phyloP scores from a whole-genome alignment of 2,797 vertebrate species.

The Huso huso region DNA sequence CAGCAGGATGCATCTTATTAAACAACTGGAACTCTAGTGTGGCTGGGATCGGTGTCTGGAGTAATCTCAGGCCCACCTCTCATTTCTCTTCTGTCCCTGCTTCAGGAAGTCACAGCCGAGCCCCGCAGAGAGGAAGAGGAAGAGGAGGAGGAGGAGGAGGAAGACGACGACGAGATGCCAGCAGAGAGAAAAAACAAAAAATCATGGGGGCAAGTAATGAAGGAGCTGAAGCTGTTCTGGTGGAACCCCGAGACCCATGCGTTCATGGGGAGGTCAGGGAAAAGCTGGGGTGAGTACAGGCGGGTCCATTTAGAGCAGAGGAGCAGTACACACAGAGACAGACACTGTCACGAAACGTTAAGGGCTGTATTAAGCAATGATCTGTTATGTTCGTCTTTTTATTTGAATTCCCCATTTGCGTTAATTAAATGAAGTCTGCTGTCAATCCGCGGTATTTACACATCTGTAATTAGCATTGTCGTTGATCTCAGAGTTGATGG shows the following conservation, averaged over 20 bases:
- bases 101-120: constrained; percentile 60
- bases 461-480: too few species aligned
- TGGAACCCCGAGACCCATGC: constrained; percentile 91
- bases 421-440: too few species aligned
- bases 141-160: constrained; percentile 65
- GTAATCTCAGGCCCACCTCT: constrained; percentile 44
- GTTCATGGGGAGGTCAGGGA: constrained; percentile 86
- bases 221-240: constrained; percentile 73
- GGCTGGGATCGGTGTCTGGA: constrained; percentile 33
- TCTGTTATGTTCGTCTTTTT: too few species aligned
- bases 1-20: too few species aligned
- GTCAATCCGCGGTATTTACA: too few species aligned
- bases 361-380: too few species aligned
- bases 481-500: too few species aligned
- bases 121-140: constrained; percentile 49
- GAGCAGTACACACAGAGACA: too few species aligned
- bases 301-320: neutral
- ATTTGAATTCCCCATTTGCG: too few species aligned
- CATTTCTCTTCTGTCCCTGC: constrained; percentile 32
- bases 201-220: constrained; percentile 71
- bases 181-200: constrained; percentile 60
- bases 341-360: too few species aligned
- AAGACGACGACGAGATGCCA: constrained; percentile 52
- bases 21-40: constrained; percentile 4
- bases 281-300: constrained; percentile 88